A percentile compares a stretch with the other conserved stretches of the same genome.
phyloP scores from a whole-genome alignment of 2,797 vertebrate species.

The Orientallactaga sibirica region DNA sequence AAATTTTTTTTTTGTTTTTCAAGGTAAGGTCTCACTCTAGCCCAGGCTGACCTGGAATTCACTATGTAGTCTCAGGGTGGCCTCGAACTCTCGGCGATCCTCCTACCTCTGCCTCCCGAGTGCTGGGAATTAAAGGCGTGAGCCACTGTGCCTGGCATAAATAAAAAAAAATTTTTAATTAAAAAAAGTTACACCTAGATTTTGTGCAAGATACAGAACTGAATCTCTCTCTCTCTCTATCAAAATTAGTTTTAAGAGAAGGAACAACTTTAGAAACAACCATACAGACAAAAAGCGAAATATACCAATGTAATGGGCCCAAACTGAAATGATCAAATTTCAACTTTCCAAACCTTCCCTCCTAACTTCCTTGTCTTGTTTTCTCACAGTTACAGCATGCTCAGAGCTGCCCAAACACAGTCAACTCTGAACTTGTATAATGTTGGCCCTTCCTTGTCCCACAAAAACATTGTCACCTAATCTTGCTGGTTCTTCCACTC shows the following conservation, averaged over 20 bases:
- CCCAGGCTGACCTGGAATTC: no score
- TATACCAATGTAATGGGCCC: conserved; percentile 40
- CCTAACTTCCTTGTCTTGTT: conserved; percentile 67
- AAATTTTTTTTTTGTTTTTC: no score
- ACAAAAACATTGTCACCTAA: neutral
- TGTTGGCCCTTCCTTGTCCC: neutral
- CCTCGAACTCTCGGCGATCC: no score
- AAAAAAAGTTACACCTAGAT: neutral
- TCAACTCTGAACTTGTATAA: neutral
- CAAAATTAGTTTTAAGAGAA: conserved; percentile 65
- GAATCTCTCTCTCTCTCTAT: neutral
- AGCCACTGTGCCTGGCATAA: no score
- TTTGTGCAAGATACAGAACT: conserved; percentile 41
- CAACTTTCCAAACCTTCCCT: conserved; percentile 55
- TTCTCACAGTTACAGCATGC: conserved; percentile 18
- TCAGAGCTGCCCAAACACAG: neutral
- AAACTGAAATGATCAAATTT: conserved; percentile 62
- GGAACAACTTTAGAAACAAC: conserved; percentile 67
- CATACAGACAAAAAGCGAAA: neutral
- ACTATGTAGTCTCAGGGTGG: no score
- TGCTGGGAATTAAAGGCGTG: no score
- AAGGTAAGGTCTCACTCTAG: no score
- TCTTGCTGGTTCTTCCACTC: neutral
- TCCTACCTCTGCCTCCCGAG: no score
- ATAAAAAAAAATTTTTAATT: no score